phyloP scores from a whole-genome alignment of 2,797 vertebrate genomes.

The Vireo griseus region DNA sequence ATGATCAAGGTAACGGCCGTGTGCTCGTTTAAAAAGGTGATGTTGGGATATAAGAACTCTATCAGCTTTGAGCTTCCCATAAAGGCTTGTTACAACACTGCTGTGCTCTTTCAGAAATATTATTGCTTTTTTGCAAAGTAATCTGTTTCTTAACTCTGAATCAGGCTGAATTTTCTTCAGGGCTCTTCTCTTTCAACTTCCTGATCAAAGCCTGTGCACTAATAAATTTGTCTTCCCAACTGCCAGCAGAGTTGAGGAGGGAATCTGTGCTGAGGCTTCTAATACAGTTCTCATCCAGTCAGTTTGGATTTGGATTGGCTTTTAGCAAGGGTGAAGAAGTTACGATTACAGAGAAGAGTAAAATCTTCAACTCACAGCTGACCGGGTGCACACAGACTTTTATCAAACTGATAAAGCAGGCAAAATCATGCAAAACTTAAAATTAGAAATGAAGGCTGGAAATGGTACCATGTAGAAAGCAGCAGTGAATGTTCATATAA shows the following conservation, averaged over 20 bases:
- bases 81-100: neutral
- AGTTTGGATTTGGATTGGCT: neutral
- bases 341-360: neutral
- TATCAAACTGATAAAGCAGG: neutral
- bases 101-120: neutral
- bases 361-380: neutral
- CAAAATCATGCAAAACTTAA: neutral
- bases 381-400: neutral
- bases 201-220: neutral
- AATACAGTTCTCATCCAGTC: neutral
- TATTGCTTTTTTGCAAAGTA: neutral
- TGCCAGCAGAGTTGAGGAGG: neutral
- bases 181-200: neutral
- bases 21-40: neutral
- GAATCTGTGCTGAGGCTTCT: neutral
- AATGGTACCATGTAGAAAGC: neutral
- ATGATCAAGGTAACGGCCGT: conserved; percentile 88
- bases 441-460: neutral
- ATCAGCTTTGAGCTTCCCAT: neutral
- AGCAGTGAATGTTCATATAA: neutral
- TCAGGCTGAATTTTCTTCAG: neutral
- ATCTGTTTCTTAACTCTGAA: neutral
- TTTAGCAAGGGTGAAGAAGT: neutral
- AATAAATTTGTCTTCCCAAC: neutral
- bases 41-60: neutral